These are phyloP conservation scores for Petrolisthes cinctipes DNA, from an alignment of 2,888 invertebrate genomes.

Conservation along the genomic window DNA sequence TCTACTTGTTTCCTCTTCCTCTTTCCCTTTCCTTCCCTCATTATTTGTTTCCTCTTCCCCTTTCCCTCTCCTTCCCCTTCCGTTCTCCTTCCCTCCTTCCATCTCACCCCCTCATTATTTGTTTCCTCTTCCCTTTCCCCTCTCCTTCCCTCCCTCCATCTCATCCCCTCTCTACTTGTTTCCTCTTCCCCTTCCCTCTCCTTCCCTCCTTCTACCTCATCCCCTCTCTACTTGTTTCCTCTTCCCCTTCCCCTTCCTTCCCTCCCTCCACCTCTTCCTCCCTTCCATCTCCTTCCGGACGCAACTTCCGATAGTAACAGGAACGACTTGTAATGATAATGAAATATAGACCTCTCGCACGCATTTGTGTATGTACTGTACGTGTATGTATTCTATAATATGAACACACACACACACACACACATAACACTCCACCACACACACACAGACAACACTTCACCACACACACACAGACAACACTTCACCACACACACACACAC, in stretches of 20 bases:
- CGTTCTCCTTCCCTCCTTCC: not conserved
- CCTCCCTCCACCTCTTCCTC: not conserved
- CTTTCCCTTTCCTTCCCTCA: not conserved
- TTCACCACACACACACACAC: not conserved
- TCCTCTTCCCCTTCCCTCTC: not conserved
- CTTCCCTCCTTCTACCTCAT: not conserved
- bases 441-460: not conserved
- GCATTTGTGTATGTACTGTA: too few relatives aligned
- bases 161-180: not conserved
- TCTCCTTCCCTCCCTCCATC: not conserved
- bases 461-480: not conserved
- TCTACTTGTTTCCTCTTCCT: not conserved
- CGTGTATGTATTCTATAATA: not conserved
- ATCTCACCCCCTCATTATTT: not conserved
- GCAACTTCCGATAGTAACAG: not conserved
- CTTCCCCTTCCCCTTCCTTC: not conserved
- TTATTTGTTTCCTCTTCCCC: not conserved
- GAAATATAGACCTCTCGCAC: too few relatives aligned
- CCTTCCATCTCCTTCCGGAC: not conserved
- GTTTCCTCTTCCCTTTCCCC: not conserved
- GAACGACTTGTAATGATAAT: too few relatives aligned
- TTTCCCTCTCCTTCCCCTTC: not conserved
- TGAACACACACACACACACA: not conserved
- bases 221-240: not conserved
- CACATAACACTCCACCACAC: not conserved